Base-by-base conservation (phyloP, 2,113 vertebrate genomes). In the Sinocyclocheilus grahami region DNA sequence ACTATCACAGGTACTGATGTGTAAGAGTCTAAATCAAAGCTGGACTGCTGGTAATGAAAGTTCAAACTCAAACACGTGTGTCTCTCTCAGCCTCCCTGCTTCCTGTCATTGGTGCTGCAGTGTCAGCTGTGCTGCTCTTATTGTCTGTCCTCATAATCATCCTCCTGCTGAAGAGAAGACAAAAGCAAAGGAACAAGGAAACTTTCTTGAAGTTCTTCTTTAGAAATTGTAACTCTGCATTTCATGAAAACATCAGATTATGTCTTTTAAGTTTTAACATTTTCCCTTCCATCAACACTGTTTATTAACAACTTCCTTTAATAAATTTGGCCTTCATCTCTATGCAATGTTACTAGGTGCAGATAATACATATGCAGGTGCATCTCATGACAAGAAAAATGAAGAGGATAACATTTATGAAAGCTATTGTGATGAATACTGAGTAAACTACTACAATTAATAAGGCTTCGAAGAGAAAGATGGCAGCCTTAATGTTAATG, bases 91-190 rank as follows among this genome's bases (percentile, higher is more conserved):
- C 46, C 46, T 48, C 10, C 46, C 46, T 48, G 46, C 46, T 48
- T 48, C 46, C 46, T 48, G 46, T 48, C 46, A 48, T 48, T 48
- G 46, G 46, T 48, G 46, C 46, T 12, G 46, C 46, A 48, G 46
- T 48, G 46, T 11, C 46, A 48, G 46, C 10, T 48, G 46, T 12
- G 2, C 46, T 48, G 46, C 46, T 48, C 46, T 48, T 48, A 12
- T 48, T 48, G 46, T 48, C 46, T 12, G 10, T 48, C 46, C 46
- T 48, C 46, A 48, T 48, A 48, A 48, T 48, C 63, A 12, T 88
- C 71, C 65, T 27, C 20, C 20, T 84, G 13, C 24, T 78, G 1
- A 82, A 60, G 71, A 85, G 33, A 51, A 78, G 13, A 20, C 76
- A 51, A 53, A 51, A 48, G 30, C 55, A 18, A 10, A 46, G 39